phyloP scores from a whole-genome alignment of 2,113 vertebrate genomes.

The Platichthys stellatus region DNA sequence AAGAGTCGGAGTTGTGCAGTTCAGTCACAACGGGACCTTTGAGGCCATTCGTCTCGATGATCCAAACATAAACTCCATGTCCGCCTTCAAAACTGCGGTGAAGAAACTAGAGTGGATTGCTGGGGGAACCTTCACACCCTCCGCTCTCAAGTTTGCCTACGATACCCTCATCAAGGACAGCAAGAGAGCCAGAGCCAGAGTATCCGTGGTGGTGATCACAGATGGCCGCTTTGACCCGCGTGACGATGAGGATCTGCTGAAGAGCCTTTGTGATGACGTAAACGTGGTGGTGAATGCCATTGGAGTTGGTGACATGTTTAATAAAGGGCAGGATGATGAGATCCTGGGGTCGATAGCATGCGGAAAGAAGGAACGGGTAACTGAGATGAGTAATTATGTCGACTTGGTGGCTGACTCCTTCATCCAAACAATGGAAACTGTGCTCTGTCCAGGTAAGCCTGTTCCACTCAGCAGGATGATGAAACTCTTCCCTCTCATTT shows the following conservation, averaged over 20 bases:
- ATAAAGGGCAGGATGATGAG: constrained; percentile 84
- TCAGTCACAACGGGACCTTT: constrained; percentile 96
- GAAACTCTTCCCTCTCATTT: no score
- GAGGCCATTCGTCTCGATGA: constrained; percentile 93
- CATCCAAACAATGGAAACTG: constrained; percentile 88
- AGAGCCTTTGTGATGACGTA: constrained; percentile 82
- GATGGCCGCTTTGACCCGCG: constrained; percentile 94
- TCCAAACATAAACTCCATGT: constrained; percentile 88
- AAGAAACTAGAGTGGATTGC: constrained; percentile 96
- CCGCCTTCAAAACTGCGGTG: constrained; percentile 93
- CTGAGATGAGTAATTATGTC: constrained; percentile 88
- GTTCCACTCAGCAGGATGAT: neutral
- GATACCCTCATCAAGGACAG: constrained; percentile 92
- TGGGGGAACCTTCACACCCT: constrained; percentile 96
- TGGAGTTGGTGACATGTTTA: constrained; percentile 96
- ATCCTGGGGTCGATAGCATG: constrained; percentile 92
- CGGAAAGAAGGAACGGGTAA: constrained; percentile 79
- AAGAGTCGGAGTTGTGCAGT: constrained; percentile 96
- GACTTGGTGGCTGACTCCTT: constrained; percentile 96
- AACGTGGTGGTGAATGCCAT: constrained; percentile 90
- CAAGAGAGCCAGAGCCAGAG: constrained; percentile 86
- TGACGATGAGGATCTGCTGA: constrained; percentile 86
- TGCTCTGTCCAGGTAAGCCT: constrained; percentile 91
- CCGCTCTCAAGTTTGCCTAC: constrained; percentile 95
- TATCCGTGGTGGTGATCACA: constrained; percentile 94